These are phyloP conservation scores for Drosophila equinoxialis DNA, from an alignment of 1,140 invertebrate species.

Conservation along the genomic window DNA sequence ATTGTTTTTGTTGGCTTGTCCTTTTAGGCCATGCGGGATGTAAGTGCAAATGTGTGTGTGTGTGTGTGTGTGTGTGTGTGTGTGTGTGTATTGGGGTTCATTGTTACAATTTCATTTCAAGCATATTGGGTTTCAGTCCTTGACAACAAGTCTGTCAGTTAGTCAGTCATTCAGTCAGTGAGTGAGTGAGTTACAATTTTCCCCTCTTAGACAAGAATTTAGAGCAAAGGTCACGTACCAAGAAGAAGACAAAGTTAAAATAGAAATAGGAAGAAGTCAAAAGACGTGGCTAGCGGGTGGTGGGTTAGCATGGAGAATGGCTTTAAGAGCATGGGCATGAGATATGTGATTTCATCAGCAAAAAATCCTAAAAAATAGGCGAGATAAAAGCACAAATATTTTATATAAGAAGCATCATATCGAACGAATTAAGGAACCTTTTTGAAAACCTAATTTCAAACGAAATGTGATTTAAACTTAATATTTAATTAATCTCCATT, in stretches of 20 bases:
- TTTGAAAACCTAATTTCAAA: no score
- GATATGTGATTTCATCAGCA: constrained; percentile 35
- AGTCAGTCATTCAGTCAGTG: constrained; percentile 12
- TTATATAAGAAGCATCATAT: background rate
- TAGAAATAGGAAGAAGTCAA: background rate
- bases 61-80: constrained; percentile 40
- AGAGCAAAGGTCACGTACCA: constrained; percentile 70
- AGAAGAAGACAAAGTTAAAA: constrained; percentile 20
- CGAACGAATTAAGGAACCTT: background rate
- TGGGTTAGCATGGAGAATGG: background rate
- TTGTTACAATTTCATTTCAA: constrained; percentile 78
- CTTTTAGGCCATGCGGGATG: constrained; percentile 47
- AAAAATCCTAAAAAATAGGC: background rate
- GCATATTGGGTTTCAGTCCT: constrained; percentile 71
- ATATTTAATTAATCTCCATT: no score
- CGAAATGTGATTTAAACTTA: no score
- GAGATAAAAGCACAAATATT: background rate
- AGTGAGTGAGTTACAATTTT: constrained; percentile 22
- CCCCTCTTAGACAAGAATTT: constrained; percentile 55
- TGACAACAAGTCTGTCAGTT: constrained; percentile 41
- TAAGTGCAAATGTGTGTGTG: constrained; percentile 16
- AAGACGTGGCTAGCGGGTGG: background rate
- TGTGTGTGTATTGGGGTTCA: constrained; percentile 62
- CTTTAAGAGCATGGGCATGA: background rate
- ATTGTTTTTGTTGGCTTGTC: constrained; percentile 63